Evolutionary conservation across 2,113 vertebrate species (phyloP).

Genomic region (Perccottus glenii): DNA sequence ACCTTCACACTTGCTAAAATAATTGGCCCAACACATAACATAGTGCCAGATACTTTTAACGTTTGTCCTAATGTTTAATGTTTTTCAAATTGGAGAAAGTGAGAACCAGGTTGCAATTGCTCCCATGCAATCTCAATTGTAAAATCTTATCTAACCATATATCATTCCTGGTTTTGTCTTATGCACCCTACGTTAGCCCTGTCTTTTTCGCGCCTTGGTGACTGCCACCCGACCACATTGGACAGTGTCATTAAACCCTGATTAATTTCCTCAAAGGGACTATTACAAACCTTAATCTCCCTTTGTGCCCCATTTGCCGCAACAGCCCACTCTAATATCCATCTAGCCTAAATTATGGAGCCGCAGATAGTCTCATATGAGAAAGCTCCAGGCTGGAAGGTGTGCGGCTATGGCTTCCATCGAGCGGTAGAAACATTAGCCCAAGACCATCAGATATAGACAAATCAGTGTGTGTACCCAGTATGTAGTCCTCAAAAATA

Average conservation of each 20-base stretch:
- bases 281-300: conserved; percentile 47
- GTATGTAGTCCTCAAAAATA: conserved; percentile 46
- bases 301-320: conserved; percentile 9
- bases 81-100: too few relatives aligned
- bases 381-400: conserved; percentile 27
- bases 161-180: too few relatives aligned
- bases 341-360: conserved; percentile 31
- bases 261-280: conserved; percentile 53
- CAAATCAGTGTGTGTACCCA: background rate
- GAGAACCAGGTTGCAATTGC: too few relatives aligned
- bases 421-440: conserved; percentile 18
- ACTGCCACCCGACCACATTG: background rate
- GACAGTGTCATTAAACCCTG: conserved; percentile 48
- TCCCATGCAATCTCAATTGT: too few relatives aligned
- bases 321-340: conserved; percentile 13
- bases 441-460: conserved; percentile 32
- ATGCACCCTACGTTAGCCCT: background rate
- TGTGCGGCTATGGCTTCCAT: background rate
- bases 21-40: too few relatives aligned
- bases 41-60: too few relatives aligned
- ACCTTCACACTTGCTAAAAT: too few relatives aligned
- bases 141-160: too few relatives aligned
- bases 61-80: too few relatives aligned
- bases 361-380: conserved; percentile 26
- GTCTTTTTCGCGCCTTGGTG: conserved; percentile 20